Conservation (phyloP, 2,888 invertebrate genomes). For the Gari tellinella region DNA sequence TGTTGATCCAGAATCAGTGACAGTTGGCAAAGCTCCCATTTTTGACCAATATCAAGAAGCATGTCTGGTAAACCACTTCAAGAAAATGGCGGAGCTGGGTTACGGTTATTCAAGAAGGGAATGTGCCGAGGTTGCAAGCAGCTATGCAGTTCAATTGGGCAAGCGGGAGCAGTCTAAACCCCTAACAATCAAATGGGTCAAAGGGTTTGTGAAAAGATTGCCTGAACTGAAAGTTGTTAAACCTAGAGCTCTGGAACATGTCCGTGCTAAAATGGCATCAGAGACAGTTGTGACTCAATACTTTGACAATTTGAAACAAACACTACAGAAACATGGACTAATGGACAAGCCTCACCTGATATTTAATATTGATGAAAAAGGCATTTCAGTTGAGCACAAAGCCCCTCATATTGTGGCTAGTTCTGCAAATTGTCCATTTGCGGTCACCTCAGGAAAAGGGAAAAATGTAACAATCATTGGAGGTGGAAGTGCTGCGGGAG, state of each 20-base stretch:
- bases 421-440: neutral
- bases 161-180: conserved; percentile 16
- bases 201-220: conserved; percentile 24
- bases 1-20: conserved; percentile 15
- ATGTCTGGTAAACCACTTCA: conserved; percentile 18
- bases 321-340: neutral
- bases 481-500: conserved; percentile 22
- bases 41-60: conserved; percentile 20
- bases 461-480: conserved; percentile 26
- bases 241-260: conserved; percentile 31
- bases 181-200: conserved; percentile 33
- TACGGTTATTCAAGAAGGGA: conserved; percentile 42
- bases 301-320: conserved; percentile 20
- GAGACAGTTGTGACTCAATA: conserved; percentile 4
- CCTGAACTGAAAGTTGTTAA: conserved; percentile 31
- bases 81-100: conserved; percentile 21
- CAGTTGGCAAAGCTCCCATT: conserved; percentile 10
- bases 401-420: conserved; percentile 11
- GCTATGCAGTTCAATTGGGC: conserved; percentile 28
- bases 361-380: conserved; percentile 36
- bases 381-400: conserved; percentile 15
- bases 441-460: conserved; percentile 7
- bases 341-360: conserved; percentile 18
- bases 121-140: conserved; percentile 26
- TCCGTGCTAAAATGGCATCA: conserved; percentile 26